Base-by-base conservation (phyloP, 1,140 invertebrate species). In the Belonocnema kinseyi region DNA sequence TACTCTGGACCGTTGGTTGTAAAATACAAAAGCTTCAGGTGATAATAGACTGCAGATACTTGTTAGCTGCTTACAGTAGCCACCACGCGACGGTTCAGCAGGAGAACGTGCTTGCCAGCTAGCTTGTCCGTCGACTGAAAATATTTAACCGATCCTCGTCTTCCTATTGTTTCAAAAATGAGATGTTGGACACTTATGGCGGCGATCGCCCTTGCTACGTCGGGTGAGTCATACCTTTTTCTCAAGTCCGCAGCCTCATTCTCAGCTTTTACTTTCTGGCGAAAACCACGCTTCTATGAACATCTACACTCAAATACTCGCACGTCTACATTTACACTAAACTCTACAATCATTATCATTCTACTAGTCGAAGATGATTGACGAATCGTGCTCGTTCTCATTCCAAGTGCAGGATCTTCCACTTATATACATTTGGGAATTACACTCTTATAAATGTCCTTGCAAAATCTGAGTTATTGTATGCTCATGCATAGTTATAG, bases 151-250 rank as follows among this genome's bases (percentile, higher is more conserved):
- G 61, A 66, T 66, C 75, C 58, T 73, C 72, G 77, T 82, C 77
- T 78, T 83, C 78, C 79, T 76, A 72, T 74, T 66, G 75, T 80
- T 72, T 79, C 80, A 85, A 91, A 90, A 86, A 92, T 91, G 90
- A 90, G 82, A 89, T 86, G 87, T 81, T 92, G 90, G 90, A 88
- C 88, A 77, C 85, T 92, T 80, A 88, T 92, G 86, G 90, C 90
- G 88, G 90, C 89, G 77, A 90, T 91, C 88, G 90, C 90, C 89
- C 89, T 91, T 84, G 89, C 89, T 88, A 87, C 88, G 82, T 88
- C 89, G 79, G 90, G 90, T 92, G 81, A 92, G 90, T 90, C 80
- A 77, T 75, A 54, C 75, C 72, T 78, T 53, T 76, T 16, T 70
- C 17, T 17, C 58, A 50, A 51, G 16, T 40, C 50, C 40, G 72